Base-by-base conservation (phyloP, 2,797 vertebrate species). In the Brachyalestes nurse region DNA sequence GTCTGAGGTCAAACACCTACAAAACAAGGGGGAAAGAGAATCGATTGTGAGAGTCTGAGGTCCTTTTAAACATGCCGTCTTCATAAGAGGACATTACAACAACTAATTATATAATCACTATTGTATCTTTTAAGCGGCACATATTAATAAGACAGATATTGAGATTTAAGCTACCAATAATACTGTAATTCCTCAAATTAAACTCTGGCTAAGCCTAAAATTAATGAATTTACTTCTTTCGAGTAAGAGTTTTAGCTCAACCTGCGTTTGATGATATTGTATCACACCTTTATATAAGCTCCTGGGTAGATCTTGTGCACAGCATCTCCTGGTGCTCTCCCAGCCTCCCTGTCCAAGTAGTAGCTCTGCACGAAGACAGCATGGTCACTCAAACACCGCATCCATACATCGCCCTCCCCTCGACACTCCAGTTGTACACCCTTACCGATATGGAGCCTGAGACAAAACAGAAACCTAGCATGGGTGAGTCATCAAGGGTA, bases 1-100 rank as follows among this genome's bases (percentile, higher is more conserved):
- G 93, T 8, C 93, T 86, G 62, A 95, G 89, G 86, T 93, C 94
- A 69, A 95, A 96, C 40, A 95, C 90, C 90, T 93, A 76, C 45
- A 6, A 66, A 28, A 66, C 14, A 76, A 51, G 34, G 7, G n/a
- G 58, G 5, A 6, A 6, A 49, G 55, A 60, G 57, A 40, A 47
- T 0, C 0, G 49, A 23, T 23, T 14, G 13, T 51, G 9, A 71
- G 42, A 34, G 47, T 13, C 10, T 14, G 13, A 4, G 2, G 47
- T 14, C 13, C 47, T 13, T 51, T 51, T 51, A 51, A 65, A 65
- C 4, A 57, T 57, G 6, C 19, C 5, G n/a, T 57, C 19, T 57
- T 19, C 53, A 57, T n/a, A 51, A 51, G 13, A 16, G 13, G 13
- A 4, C 47, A 13, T 51, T 13, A 51, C 10, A 12, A 45, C 7